Conservation (phyloP, 1,140 invertebrate genomes). For the Chrysopa pallens region DNA sequence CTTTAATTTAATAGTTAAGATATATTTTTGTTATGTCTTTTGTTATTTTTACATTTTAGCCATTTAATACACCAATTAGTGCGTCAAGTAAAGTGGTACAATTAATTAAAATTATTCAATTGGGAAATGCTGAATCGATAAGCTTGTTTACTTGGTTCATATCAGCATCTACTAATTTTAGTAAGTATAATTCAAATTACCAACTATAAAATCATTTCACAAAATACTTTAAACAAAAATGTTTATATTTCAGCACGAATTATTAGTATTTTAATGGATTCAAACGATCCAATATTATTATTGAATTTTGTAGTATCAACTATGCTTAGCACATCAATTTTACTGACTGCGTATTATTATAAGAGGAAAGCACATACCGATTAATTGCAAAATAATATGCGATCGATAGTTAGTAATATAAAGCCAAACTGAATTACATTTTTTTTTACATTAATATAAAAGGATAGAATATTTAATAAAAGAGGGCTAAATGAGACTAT, state of each 20-base stretch:
- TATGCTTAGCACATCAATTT: slow-evolving; percentile 34
- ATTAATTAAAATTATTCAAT: slow-evolving; percentile 37
- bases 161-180: slow-evolving; percentile 43
- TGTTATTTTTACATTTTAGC: slow-evolving; percentile 34
- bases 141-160: slow-evolving; percentile 49
- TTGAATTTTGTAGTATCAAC: slow-evolving; percentile 43
- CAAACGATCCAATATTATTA: slow-evolving; percentile 39
- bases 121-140: slow-evolving; percentile 40
- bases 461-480: not conserved
- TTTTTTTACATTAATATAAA: too few relatives aligned
- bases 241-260: slow-evolving; percentile 36
- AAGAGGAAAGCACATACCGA: slow-evolving; percentile 12
- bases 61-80: slow-evolving; percentile 47
- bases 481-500: too few relatives aligned
- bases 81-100: slow-evolving; percentile 49
- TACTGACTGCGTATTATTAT: slow-evolving; percentile 33
- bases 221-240: not conserved
- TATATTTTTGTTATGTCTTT: too few relatives aligned
- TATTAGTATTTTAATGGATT: slow-evolving; percentile 44
- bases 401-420: not conserved
- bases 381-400: not conserved
- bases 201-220: not conserved
- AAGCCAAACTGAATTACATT: too few relatives aligned
- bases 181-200: slow-evolving; percentile 28
- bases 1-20: too few relatives aligned